A percentile compares a stretch with the other conserved stretches of the same genome.
Evolutionary conservation across 2,113 vertebrate species (phyloP).

Genomic region (Pipa parva): DNA sequence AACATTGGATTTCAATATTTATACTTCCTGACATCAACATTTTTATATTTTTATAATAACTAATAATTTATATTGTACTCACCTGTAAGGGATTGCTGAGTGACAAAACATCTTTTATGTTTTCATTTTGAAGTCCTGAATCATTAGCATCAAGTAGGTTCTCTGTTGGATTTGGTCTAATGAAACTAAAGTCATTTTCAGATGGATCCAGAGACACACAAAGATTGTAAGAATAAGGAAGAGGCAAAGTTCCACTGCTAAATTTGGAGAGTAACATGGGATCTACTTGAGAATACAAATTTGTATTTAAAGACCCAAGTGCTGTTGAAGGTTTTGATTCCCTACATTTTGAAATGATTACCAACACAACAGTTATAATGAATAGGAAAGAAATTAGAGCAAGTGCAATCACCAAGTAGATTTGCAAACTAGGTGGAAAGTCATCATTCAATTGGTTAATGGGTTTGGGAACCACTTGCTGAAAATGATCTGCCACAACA

Average conservation of each 20-base stretch:
- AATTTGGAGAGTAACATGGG: conserved; percentile 51
- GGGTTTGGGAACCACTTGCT: conserved; percentile 43
- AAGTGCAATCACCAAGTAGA: conserved; percentile 51
- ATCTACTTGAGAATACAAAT: conserved; percentile 1
- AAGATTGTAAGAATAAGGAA: conserved; percentile 50
- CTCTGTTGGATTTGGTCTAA: conserved; percentile 38
- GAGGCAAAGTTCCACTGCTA: conserved; percentile 49
- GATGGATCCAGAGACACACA: conserved; percentile 34
- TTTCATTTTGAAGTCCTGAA: conserved; percentile 17
- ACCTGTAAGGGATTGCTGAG: background rate
- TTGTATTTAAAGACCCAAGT: conserved; percentile 26
- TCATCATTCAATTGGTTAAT: conserved; percentile 12
- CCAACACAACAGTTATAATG: conserved; percentile 39
- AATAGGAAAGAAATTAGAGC: conserved; percentile 51
- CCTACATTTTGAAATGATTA: conserved; percentile 58
- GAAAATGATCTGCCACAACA: conserved; percentile 50
- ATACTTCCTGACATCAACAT: too few relatives aligned
- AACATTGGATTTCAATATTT: too few relatives aligned
- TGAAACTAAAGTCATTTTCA: conserved; percentile 45
- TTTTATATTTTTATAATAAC: too few relatives aligned
- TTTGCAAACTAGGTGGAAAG: conserved; percentile 35
- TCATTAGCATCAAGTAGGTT: conserved; percentile 37
- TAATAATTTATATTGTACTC: too few relatives aligned
- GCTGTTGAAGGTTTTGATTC: conserved; percentile 58
- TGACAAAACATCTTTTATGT: background rate